Base-by-base conservation (phyloP, 2,888 invertebrate species). In the Epinotia bilunana region DNA sequence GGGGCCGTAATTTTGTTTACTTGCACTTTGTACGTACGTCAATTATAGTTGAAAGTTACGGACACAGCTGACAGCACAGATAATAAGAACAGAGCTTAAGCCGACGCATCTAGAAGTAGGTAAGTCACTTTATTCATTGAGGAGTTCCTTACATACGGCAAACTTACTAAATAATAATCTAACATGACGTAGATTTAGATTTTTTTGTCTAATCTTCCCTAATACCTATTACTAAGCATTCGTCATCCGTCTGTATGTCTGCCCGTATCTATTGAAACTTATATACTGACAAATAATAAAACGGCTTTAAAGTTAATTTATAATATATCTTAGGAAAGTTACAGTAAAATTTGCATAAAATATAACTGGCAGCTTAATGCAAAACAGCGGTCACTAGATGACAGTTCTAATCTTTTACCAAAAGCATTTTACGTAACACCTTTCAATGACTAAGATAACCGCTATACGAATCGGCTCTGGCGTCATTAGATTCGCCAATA, bases 401-500 rank as follows among this genome's bases (percentile, higher is more conserved):
- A 64, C 70, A 70, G 58, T 23, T 57, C 62, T 68, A 73, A 46
- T 58, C 69, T 53, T 55, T 46, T 39, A 58, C 53, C 5, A 63
- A 63, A 62, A 63, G 57, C 43, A 69, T 62, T 71, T 63, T 53
- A 62, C 62, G 43, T 33, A 74, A 70, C 70, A 39, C n/a, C 63
- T 69, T 68, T 63, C 63, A 33, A 63, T 74, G 49, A 64, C 63
- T 74, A 69, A 68, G 62, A 74, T 74, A 70, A 70, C 57, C 61
- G 64, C 70, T 49, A 49, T 49, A 62, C 43, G 20, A 73, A 57
- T 69, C 43, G 62, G 28, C 57, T 57, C 16, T 16, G 23, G 23
- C 73, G 57, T 69, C 73, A 69, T 68, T 62, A 43, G 62, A 73
- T 73, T 63, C 46, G 62, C 57, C 28, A 60, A 73, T n/a, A n/a